phyloP scores from a whole-genome alignment of 2,888 invertebrate species.

The Rhagonycha lutea region DNA sequence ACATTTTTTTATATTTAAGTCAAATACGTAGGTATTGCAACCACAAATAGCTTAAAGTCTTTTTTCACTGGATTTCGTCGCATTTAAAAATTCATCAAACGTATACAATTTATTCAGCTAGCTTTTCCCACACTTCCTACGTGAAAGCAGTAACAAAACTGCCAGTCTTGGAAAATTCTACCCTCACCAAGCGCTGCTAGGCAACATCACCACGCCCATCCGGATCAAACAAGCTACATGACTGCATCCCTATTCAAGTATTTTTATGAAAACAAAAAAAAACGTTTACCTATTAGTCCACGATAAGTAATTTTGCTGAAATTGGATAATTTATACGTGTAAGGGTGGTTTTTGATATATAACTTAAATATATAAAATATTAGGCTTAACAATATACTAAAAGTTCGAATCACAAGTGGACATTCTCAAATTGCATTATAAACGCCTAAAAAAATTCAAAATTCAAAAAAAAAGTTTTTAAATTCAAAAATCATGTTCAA shows the following conservation, averaged over 20 bases:
- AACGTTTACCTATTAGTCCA: background rate
- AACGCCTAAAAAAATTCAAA: background rate
- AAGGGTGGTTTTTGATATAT: background rate
- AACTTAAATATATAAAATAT: background rate
- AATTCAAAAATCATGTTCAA: too few relatives aligned
- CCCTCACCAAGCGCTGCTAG: slow-evolving; percentile 50
- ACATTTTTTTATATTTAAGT: background rate
- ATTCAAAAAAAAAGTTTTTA: too few relatives aligned
- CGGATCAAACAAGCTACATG: slow-evolving; percentile 21
- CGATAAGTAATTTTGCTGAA: background rate
- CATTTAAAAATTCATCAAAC: slow-evolving; percentile 15
- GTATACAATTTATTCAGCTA: slow-evolving; percentile 11
- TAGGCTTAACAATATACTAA: background rate
- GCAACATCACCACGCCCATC: slow-evolving; percentile 50
- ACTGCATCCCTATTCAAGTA: slow-evolving; percentile 23
- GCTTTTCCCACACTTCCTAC: slow-evolving; percentile 37
- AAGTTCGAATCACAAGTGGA: background rate
- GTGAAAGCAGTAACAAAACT: slow-evolving; percentile 42
- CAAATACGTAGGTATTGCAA: background rate
- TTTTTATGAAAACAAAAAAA: background rate
- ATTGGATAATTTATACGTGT: background rate
- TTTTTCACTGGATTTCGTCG: slow-evolving; percentile 5
- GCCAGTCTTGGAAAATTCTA: slow-evolving; percentile 45
- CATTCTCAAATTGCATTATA: background rate
- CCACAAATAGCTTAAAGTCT: background rate